phyloP scores from a whole-genome alignment of 2,888 invertebrate genomes.

The Drosophila atripex region DNA sequence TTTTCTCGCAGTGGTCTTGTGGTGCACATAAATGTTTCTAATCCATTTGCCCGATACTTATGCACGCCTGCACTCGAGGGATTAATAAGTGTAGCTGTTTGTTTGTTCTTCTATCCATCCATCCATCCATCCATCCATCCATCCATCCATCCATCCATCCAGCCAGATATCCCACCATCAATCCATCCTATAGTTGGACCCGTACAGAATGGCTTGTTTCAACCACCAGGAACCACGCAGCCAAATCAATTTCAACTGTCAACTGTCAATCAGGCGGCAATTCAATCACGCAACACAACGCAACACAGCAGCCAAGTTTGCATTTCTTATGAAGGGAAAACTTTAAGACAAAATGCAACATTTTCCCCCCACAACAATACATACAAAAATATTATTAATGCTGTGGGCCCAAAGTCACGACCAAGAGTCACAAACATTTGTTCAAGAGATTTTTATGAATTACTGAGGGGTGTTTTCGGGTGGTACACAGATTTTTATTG shows the following conservation, averaged over 20 bases:
- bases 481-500: constrained; percentile 70
- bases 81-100: constrained; percentile 64
- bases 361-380: no score
- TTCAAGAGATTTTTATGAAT: constrained; percentile 77
- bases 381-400: constrained; percentile 49
- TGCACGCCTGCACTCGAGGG: constrained; percentile 77
- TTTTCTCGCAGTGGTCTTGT: constrained; percentile 8
- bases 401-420: constrained; percentile 16
- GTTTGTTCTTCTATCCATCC: background rate
- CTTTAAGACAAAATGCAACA: background rate
- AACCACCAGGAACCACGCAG: constrained; percentile 47
- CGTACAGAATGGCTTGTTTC: constrained; percentile 39
- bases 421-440: constrained; percentile 65
- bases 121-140: background rate
- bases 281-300: constrained; percentile 74
- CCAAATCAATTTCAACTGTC: constrained; percentile 81
- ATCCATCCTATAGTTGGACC: constrained; percentile 10
- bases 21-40: constrained; percentile 68
- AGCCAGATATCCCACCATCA: no score
- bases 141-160: constrained; percentile 16
- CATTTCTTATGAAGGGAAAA: background rate
- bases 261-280: constrained; percentile 81
- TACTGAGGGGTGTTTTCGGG: constrained; percentile 26
- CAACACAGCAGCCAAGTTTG: background rate
- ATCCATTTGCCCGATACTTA: constrained; percentile 79